Evolutionary conservation across 2,113 vertebrate genomes (phyloP), one percentile per base, ranked within the genome.

Genomic region (Oriolus oriolus): DNA sequence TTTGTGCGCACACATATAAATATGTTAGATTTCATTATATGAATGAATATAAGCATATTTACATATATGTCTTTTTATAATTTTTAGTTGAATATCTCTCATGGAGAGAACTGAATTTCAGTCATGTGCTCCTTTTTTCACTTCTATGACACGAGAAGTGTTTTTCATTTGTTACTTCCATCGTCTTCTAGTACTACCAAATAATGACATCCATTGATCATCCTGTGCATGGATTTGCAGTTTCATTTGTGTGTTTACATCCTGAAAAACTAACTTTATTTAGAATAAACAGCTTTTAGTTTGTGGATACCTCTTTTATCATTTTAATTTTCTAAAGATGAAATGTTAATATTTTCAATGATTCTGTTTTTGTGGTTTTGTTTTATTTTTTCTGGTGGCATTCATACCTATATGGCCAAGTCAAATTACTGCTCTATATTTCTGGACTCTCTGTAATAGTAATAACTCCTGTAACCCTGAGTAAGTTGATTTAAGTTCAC

Each of bases 1-100:
- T 27, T 35, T 50, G 2, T 73, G 6, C 5, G 52, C 35, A 66
- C 0, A 0, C 4, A 45, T 22, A 37, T 41, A 65, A 41, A 57
- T 50, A 68, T 1, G 1, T 42, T 57, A 63, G 39, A n/a, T 60
- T 44, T 90, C 5, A 27, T 64, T 73, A 18, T 45, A 26, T 42
- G 6, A 3, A 6, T 85, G 4, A 39, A 14, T 56, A 6, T 13
- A 35, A 69, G 2, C 16, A 37, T 59, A 68, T 76, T n/a, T 54
- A 27, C 11, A 54, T 50, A 61, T 37, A 31, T 9, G 3, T 23
- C 2, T 20, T 92, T 84, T 87, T 37, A 44, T 47, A 65, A 2
- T 47, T 89, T n/a, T 71, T 27, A 10, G 23, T 78, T 81, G 3
- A 88, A 82, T 83, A 87, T 66, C 8, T 89, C 19, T 82, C 42